These are phyloP conservation scores for Gasterosteus nipponicus DNA, from an alignment of 2,113 vertebrate species.

Conservation along the genomic window DNA sequence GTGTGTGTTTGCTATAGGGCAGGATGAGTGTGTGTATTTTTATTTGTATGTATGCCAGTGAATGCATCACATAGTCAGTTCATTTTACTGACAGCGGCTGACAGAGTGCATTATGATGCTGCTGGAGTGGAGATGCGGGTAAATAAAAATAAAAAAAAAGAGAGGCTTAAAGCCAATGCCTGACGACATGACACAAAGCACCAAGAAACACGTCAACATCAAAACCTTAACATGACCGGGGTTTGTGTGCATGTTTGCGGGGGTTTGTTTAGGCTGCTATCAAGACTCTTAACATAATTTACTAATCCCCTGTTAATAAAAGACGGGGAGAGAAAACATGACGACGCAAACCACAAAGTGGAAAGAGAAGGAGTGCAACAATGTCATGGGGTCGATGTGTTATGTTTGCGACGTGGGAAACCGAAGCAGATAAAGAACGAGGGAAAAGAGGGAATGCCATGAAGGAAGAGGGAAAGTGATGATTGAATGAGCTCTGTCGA, in stretches of 20 bases:
- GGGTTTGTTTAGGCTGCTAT: constrained; percentile 3
- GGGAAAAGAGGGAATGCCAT: constrained; percentile 7
- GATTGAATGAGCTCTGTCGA: constrained; percentile 29
- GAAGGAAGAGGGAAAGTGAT: constrained; percentile 33
- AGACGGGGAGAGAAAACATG: constrained; percentile 15
- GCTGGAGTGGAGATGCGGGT: background rate
- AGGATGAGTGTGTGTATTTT: background rate
- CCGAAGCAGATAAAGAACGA: constrained; percentile 22
- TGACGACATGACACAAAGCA: constrained; percentile 15
- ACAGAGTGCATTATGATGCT: constrained; percentile 28
- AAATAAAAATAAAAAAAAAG: constrained; percentile 9
- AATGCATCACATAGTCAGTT: background rate
- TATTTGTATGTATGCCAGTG: background rate
- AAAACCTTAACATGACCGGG: background rate
- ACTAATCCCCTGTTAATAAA: constrained; percentile 25
- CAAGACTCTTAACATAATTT: constrained; percentile 14
- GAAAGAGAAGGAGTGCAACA: background rate
- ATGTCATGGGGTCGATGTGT: constrained; percentile 44
- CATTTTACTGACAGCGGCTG: constrained; percentile 12
- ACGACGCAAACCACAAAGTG: constrained; percentile 9
- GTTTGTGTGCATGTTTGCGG: background rate
- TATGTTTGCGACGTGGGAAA: constrained; percentile 37
- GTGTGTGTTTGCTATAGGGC: background rate
- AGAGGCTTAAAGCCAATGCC: constrained; percentile 14
- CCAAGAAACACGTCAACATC: background rate